phyloP scores from a whole-genome alignment of 2,888 invertebrate species.

The Tetragnatha montana region DNA sequence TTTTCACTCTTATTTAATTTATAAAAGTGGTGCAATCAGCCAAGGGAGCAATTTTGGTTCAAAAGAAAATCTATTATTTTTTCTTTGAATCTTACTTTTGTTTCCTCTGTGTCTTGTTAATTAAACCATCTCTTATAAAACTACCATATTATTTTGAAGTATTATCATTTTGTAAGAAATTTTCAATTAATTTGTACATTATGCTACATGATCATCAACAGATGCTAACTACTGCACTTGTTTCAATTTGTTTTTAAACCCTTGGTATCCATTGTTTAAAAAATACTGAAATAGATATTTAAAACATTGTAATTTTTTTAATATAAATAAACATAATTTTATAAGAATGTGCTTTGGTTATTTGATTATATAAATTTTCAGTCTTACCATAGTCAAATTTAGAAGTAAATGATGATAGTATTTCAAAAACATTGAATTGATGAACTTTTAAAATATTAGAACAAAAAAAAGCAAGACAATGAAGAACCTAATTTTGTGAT shows the following conservation, averaged over 20 bases:
- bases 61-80: conserved; percentile 14
- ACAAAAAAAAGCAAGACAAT: too few relatives aligned
- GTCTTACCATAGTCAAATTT: too few relatives aligned
- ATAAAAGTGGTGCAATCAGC: conserved; percentile 42
- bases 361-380: background rate
- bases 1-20: conserved; percentile 27
- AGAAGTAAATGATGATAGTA: too few relatives aligned
- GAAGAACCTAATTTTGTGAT: too few relatives aligned
- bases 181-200: conserved; percentile 21
- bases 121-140: background rate
- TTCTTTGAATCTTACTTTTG: background rate
- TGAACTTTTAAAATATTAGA: too few relatives aligned
- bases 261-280: conserved; percentile 44
- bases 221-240: background rate
- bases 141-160: background rate
- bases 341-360: background rate
- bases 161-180: conserved; percentile 13
- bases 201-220: conserved; percentile 5
- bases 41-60: conserved; percentile 57
- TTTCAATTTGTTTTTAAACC: conserved; percentile 11
- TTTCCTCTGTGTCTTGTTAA: conserved; percentile 1
- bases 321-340: conserved; percentile 53
- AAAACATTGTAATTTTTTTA: conserved; percentile 43
- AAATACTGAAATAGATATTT: conserved; percentile 15
- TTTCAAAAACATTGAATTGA: too few relatives aligned